Conservation (phyloP, 2,888 invertebrate genomes). For the Megalurothrips usitatus region DNA sequence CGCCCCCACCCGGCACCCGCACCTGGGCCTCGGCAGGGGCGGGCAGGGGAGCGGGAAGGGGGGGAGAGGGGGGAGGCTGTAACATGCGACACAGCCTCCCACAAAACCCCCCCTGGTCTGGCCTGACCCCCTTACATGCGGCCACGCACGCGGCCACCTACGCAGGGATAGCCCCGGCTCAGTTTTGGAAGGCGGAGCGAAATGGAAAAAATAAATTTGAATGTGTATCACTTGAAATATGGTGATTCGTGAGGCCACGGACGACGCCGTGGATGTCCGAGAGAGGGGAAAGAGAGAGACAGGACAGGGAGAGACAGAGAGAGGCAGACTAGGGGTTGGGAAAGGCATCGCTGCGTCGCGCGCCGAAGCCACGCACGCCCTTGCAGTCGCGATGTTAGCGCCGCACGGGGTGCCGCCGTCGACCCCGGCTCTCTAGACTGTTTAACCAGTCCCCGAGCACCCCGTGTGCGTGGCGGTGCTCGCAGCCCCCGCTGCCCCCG, state of each 20-base stretch:
- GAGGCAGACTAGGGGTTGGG: no score
- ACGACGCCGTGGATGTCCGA: not conserved
- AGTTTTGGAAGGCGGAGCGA: no score
- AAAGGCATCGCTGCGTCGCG: not conserved
- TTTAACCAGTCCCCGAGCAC: not conserved
- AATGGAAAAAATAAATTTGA: not conserved
- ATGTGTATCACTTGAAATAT: not conserved
- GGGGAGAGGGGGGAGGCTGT: not conserved
- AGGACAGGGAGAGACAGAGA: not conserved
- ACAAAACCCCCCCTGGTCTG: no score
- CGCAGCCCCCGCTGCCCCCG: no score
- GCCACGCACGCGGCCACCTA: no score
- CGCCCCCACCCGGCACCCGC: not conserved
- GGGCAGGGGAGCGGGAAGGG: not conserved
- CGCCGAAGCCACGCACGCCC: not conserved
- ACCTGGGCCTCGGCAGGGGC: not conserved
- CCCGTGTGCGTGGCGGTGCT: not conserved
- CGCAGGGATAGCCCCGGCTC: no score
- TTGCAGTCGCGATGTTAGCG: no score
- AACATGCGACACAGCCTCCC: no score
- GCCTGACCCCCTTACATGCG: no score
- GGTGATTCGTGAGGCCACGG: not conserved
- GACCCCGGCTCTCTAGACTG: not conserved
- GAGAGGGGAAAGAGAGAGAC: not conserved
- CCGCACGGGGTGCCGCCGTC: no score